Evolutionary conservation across 92 coral and sea anemone genomes (phyloP).

Genomic region (Porites rus): DNA sequence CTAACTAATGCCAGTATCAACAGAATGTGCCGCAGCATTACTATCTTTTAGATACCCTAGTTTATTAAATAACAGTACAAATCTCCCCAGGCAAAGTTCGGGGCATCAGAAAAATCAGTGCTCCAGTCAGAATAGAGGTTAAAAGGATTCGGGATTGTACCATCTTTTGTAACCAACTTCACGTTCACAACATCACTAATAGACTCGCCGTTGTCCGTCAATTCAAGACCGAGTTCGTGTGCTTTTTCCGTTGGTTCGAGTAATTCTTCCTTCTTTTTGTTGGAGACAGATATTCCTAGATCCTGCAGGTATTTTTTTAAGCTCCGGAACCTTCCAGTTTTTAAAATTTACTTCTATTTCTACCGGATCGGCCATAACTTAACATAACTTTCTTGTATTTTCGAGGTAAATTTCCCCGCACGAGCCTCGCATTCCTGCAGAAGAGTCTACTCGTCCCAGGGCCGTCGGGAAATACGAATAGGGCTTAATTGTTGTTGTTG

Average conservation of each 20-base stretch:
- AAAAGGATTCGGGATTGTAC: slow-evolving; percentile 34
- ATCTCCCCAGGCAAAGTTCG: slow-evolving; percentile 46
- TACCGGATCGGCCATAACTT: slow-evolving; percentile 22
- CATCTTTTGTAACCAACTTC: slow-evolving; percentile 38
- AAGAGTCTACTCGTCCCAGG: slow-evolving; percentile 43
- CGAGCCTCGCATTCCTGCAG: slow-evolving; percentile 40
- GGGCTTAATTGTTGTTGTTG: neutral
- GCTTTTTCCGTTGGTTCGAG: slow-evolving; percentile 29
- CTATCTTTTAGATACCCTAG: no score
- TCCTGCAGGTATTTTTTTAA: slow-evolving; percentile 39
- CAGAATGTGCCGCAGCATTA: no score
- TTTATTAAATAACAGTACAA: slow-evolving; percentile 27
- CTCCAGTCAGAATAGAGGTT: slow-evolving; percentile 46
- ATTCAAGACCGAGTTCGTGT: slow-evolving; percentile 33
- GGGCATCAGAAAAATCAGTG: slow-evolving; percentile 36
- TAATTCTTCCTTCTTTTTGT: slow-evolving; percentile 35
- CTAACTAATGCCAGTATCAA: no score
- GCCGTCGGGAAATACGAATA: slow-evolving; percentile 6
- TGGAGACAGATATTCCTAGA: slow-evolving; percentile 47
- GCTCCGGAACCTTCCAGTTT: slow-evolving; percentile 42
- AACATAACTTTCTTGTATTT: slow-evolving; percentile 31
- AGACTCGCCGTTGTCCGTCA: slow-evolving; percentile 18
- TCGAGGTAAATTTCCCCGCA: slow-evolving; percentile 35
- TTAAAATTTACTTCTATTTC: slow-evolving; percentile 14
- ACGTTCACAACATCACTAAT: slow-evolving; percentile 21